Evolutionary conservation across 2,113 vertebrate genomes (phyloP).

Genomic region (cattle (Bos taurus)): ARS-UCD2.0 NC_037357.1:115426501-115427000

Average conservation of each 20-base stretch:
- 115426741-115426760: background rate
- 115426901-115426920: background rate
- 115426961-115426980: background rate
- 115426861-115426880: background rate
- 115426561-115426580: background rate
- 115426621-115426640: background rate
- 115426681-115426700: background rate
- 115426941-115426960: background rate
- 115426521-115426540: background rate
- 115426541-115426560: background rate
- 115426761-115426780: background rate
- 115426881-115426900: background rate
- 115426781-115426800: background rate
- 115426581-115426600: background rate
- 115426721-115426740: background rate
- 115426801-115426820: background rate
- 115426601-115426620: background rate
- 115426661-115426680: background rate
- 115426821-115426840: background rate
- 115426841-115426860: background rate
- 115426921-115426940: background rate
- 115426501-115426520: background rate
- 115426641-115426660: background rate
- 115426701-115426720: background rate
- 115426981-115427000: background rate